Conservation (phyloP, 2,113 vertebrate genomes). For the Megaceryle torquata region DNA sequence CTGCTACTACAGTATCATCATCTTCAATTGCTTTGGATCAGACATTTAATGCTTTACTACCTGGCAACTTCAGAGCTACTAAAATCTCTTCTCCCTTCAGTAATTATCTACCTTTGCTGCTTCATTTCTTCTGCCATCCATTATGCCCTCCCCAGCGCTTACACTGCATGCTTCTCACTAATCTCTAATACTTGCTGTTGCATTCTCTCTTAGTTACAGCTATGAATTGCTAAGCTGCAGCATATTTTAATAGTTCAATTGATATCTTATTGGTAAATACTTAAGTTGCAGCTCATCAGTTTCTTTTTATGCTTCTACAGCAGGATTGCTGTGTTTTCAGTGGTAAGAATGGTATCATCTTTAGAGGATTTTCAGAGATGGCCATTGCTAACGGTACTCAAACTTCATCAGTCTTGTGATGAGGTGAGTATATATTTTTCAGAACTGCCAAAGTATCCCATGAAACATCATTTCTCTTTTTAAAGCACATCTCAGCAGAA, state of each 20-base stretch:
- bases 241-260: neutral
- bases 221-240: neutral
- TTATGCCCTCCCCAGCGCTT: neutral
- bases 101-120: conserved; percentile 6
- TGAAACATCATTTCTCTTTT: neutral
- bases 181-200: neutral
- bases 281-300: conserved; percentile 19
- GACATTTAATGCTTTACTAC: neutral
- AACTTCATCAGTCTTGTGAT: neutral
- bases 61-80: neutral
- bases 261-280: neutral
- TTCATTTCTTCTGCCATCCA: neutral
- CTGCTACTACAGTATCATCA: neutral
- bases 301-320: conserved; percentile 41
- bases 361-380: neutral
- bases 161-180: neutral
- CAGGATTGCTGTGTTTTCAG: conserved; percentile 1
- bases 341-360: neutral
- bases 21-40: neutral
- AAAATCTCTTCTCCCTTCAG: neutral
- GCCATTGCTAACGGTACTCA: neutral
- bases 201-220: neutral
- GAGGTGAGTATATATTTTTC: neutral
- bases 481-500: neutral
- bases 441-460: neutral